Base-by-base conservation (phyloP, 2,113 vertebrate genomes). In the Seriola aureovittata region DNA sequence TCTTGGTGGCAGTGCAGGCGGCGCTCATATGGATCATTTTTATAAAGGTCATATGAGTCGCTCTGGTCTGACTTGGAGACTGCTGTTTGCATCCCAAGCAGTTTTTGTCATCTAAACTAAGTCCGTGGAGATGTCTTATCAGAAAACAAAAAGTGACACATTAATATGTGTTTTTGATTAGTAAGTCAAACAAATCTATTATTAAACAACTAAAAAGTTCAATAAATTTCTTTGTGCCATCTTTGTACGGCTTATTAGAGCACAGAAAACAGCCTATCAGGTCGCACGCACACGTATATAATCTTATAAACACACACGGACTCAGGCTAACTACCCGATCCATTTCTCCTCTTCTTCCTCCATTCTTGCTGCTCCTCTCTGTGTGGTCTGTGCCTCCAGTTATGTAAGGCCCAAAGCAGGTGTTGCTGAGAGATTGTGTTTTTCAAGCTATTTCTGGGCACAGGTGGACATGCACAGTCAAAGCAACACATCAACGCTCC, bases 371-470 rank as follows among this genome's bases (percentile, higher is more conserved):
- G 60, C 70, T 44, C 21, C 2, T 71, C 3, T 59, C 55, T 59
- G 58, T 75, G 58, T 75, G 78, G 79, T 80, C 83, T 82, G 67
- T 36, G 3, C 79, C 59, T 48, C 13, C 44, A 12, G 34, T 77
- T 88, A 78, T 71, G 55, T 87, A 78, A 82, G 71, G 72, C 69
- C 34, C 46, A 32, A 80, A 84, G 76, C 90, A 93, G 91, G 88
- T 92, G 88, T 84, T 77, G 81, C 50, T 7, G 68, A 75, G 79
- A 86, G 85, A 89, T 86, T 90, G 81, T 25, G 70, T 75, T 79
- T 88, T 85, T 68, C 19, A 46, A 80, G 81, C 79, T 90, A 87
- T 93, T 93, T 91, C 81, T 85, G 75, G 70, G 29, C 84, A 82
- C 90, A 92, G 87, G 91, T 92, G 90, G 85, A 89, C 76, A 78